Evolutionary conservation across 2,797 vertebrate species (phyloP).

Genomic region (Siniperca scherzeri): DNA sequence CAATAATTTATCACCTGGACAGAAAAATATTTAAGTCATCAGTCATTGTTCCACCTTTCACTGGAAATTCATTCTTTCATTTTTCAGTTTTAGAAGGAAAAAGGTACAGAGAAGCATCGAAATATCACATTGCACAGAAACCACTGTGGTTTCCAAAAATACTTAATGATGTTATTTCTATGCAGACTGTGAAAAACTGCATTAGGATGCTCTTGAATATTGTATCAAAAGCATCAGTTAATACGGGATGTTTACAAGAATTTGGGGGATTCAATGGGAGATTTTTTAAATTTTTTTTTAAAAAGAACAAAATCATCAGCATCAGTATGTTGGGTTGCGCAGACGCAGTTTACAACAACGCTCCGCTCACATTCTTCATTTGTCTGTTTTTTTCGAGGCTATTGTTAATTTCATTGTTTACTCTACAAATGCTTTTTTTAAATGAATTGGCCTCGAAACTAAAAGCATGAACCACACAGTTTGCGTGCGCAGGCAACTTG

Average conservation of each 20-base stretch:
- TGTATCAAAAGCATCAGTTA: not conserved
- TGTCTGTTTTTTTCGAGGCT: not conserved
- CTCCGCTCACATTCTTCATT: not conserved
- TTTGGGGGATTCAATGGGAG: not conserved
- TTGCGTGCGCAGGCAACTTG: not conserved
- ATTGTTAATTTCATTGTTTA: not conserved
- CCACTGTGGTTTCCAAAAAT: not conserved
- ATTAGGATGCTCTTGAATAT: not conserved
- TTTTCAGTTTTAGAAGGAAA: not conserved
- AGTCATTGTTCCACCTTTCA: not conserved
- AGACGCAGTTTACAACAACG: not conserved
- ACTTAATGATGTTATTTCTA: not conserved
- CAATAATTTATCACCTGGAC: constrained; percentile 18
- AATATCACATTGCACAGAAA: not conserved
- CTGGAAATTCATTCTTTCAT: not conserved
- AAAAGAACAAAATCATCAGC: not conserved
- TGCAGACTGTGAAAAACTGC: not conserved
- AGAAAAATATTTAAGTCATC: not conserved
- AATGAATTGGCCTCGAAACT: not conserved
- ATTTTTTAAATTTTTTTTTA: no score
- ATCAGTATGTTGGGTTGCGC: not conserved
- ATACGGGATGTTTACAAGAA: not conserved
- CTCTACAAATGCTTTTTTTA: not conserved
- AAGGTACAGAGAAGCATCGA: not conserved
- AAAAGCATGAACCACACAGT: not conserved